phyloP scores from a whole-genome alignment of 2,113 vertebrate genomes.

The Anhinga anhinga region DNA sequence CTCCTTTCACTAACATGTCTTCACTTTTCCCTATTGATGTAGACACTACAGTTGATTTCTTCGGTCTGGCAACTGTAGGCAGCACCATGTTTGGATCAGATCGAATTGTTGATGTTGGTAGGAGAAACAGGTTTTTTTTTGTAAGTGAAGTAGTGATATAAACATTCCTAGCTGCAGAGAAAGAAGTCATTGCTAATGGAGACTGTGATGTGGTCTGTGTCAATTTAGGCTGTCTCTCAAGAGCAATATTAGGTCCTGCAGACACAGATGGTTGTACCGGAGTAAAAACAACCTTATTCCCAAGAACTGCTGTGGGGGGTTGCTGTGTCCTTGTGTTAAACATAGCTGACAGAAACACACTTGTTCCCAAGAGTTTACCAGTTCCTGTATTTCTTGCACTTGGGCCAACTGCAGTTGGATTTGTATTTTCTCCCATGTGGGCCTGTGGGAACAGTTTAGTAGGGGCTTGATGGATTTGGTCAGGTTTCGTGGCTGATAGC shows the following conservation, averaged over 20 bases:
- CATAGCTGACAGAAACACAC: rapidly evolving
- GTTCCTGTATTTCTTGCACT: not conserved
- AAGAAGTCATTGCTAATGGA: not conserved
- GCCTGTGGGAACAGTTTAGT: not conserved
- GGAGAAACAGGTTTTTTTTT: too few relatives aligned
- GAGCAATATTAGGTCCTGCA: not conserved
- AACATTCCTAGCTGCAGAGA: not conserved
- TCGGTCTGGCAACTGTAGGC: not conserved
- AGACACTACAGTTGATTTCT: not conserved
- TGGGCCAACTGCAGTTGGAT: not conserved
- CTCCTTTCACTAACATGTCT: not conserved
- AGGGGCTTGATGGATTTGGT: not conserved
- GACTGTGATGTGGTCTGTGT: not conserved
- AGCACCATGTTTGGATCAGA: rapidly evolving
- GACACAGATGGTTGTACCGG: not conserved
- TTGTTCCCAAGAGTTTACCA: not conserved
- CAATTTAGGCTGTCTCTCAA: not conserved
- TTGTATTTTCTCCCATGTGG: not conserved
- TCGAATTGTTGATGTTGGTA: not conserved
- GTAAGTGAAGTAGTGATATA: rapidly evolving
- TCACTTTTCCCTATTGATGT: rapidly evolving
- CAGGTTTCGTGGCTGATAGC: not conserved
- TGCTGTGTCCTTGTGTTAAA: not conserved
- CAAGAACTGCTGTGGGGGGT: rapidly evolving
- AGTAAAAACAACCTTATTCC: not conserved